Conservation (phyloP, 2,888 invertebrate species). For the Priocnemis perturbator region DNA sequence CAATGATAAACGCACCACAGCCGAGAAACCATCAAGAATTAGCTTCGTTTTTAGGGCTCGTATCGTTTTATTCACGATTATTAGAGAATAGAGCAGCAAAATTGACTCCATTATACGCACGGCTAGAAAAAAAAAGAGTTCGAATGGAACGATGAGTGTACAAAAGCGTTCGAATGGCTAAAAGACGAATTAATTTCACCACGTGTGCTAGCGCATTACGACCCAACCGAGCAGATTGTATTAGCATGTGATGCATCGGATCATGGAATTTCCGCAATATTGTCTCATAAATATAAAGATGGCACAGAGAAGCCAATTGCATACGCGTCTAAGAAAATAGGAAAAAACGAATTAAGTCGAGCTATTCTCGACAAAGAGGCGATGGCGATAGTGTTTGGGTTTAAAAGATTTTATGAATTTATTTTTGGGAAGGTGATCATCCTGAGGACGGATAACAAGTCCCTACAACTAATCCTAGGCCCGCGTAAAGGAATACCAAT, state of each 20-base stretch:
- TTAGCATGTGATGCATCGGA: slow-evolving; percentile 42
- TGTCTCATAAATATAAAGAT: slow-evolving; percentile 35
- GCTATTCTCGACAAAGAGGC: slow-evolving; percentile 42
- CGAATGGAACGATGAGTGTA: slow-evolving; percentile 32
- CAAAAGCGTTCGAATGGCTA: slow-evolving; percentile 34
- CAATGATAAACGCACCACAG: slow-evolving; percentile 3
- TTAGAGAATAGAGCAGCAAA: slow-evolving; percentile 24
- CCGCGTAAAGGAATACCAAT: slow-evolving; percentile 29
- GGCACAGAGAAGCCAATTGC: slow-evolving; percentile 26
- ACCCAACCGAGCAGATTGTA: slow-evolving; percentile 30
- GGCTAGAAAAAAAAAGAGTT: slow-evolving; percentile 12
- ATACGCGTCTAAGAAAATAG: slow-evolving; percentile 27
- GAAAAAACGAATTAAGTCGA: slow-evolving; percentile 18
- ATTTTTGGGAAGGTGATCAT: slow-evolving; percentile 32
- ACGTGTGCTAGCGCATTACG: slow-evolving; percentile 33
- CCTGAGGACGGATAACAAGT: slow-evolving; percentile 33
- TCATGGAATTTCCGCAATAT: slow-evolving; percentile 35
- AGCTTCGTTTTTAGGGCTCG: slow-evolving; percentile 3
- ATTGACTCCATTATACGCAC: slow-evolving; percentile 29
- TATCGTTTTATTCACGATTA: slow-evolving; percentile 15
- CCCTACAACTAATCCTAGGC: slow-evolving; percentile 30
- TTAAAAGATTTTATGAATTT: slow-evolving; percentile 36
- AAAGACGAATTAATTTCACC: slow-evolving; percentile 40
- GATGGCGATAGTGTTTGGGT: no score
- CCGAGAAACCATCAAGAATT: slow-evolving; percentile 14